Conservation (phyloP, 2,113 vertebrate species). For the Protomyctophum bolini region DNA sequence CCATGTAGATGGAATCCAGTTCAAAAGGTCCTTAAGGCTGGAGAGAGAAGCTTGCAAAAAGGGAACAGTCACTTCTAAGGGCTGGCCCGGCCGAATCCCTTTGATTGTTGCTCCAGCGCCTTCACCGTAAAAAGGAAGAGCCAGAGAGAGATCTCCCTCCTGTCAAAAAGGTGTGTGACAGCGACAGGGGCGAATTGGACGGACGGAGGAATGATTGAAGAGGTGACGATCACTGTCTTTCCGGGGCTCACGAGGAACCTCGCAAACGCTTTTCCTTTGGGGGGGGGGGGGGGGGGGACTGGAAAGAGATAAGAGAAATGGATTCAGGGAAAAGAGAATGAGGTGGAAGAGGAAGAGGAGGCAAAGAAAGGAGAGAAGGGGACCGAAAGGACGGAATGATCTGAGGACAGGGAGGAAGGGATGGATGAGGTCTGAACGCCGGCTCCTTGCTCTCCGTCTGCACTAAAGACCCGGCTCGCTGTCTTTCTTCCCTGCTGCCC, state of each 20-base stretch:
- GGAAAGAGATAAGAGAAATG: constrained; percentile 9
- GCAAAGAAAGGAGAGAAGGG: constrained; percentile 36
- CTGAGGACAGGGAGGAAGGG: constrained; percentile 43
- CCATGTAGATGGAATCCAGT: constrained; percentile 97
- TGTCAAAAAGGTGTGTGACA: constrained; percentile 39
- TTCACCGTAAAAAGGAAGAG: constrained; percentile 19
- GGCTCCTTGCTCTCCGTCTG: constrained; percentile 58
- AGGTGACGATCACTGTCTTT: constrained; percentile 27
- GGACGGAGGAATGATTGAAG: neutral
- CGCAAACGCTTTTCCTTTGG: constrained; percentile 44
- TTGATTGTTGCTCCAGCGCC: constrained; percentile 40
- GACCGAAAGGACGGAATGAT: neutral
- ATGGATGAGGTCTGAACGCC: constrained; percentile 61
- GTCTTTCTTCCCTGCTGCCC: constrained; percentile 62
- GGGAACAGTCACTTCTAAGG: constrained; percentile 41
- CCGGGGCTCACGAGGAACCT: constrained; percentile 42
- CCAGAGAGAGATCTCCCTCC: constrained; percentile 34
- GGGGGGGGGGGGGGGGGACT: constrained; percentile 9
- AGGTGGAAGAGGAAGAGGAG: constrained; percentile 40
- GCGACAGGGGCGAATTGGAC: constrained; percentile 27
- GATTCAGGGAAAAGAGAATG: constrained; percentile 29
- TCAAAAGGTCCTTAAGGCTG: constrained; percentile 68
- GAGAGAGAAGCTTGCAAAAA: constrained; percentile 59
- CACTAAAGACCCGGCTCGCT: constrained; percentile 64
- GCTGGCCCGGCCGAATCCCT: constrained; percentile 53